Evolutionary conservation across 2,888 invertebrate genomes (phyloP).

Genomic region (Chouioia cunea): DNA sequence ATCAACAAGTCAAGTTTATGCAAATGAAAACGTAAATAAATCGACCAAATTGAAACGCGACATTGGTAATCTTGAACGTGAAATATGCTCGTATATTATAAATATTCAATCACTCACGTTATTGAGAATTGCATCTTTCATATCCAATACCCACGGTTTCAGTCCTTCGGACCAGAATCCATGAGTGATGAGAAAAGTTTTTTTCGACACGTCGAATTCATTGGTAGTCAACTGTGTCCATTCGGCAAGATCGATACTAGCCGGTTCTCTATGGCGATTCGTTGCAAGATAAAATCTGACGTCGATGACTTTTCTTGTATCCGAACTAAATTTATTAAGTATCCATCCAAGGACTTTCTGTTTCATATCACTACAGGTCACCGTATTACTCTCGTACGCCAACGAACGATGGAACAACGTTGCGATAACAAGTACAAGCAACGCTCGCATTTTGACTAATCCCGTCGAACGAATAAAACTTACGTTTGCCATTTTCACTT

Average conservation of each 20-base stretch:
- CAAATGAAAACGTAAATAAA: background rate
- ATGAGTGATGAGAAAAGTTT: conserved; percentile 37
- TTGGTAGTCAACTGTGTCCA: conserved; percentile 11
- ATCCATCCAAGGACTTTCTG: background rate
- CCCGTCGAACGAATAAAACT: no score
- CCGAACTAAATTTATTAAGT: background rate
- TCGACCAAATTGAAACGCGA: background rate
- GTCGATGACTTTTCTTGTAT: background rate
- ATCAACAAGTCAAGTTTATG: background rate
- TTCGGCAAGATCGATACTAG: background rate
- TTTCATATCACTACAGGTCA: conserved; percentile 25
- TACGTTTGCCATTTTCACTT: no score
- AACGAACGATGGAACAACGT: no score
- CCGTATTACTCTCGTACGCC: background rate
- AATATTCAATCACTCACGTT: conserved; percentile 23
- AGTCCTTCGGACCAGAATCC: conserved; percentile 34
- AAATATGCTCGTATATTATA: background rate
- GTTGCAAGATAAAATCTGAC: conserved; percentile 31
- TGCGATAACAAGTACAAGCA: no score
- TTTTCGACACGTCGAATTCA: conserved; percentile 28
- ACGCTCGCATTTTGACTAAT: no score
- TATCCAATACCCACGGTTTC: conserved; percentile 32
- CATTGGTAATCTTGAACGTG: background rate
- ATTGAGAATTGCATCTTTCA: conserved; percentile 35
- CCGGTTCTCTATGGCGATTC: background rate